Evolutionary conservation across 2,888 invertebrate species (phyloP).

Genomic region (Mesoligia furuncula): DNA sequence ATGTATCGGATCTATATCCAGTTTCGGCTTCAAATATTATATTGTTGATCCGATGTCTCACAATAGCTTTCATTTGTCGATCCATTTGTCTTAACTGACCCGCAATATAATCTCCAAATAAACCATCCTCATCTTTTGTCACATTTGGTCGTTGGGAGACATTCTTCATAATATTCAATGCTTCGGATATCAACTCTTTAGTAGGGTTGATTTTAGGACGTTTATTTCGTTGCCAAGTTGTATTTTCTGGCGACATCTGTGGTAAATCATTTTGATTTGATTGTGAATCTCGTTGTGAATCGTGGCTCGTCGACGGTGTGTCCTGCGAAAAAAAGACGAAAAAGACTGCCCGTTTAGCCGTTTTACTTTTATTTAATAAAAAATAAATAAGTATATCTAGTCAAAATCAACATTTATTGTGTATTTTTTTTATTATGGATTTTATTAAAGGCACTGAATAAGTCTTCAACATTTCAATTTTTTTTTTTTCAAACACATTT

Average conservation of each 20-base stretch:
- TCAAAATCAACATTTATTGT: conserved; percentile 43
- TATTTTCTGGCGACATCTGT: conserved; percentile 25
- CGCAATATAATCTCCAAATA: conserved; percentile 60
- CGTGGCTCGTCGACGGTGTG: conserved; percentile 23
- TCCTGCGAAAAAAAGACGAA: conserved; percentile 37
- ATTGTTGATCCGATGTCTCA: conserved; percentile 59
- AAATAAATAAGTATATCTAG: conserved; percentile 41
- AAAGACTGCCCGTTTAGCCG: conserved; percentile 26
- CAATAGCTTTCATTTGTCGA: conserved; percentile 45
- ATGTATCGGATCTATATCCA: conserved; percentile 47
- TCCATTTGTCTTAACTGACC: conserved; percentile 53
- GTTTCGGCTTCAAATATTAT: conserved; percentile 61
- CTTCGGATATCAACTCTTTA: conserved; percentile 51
- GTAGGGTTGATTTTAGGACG: conserved; percentile 53
- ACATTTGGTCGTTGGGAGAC: conserved; percentile 53
- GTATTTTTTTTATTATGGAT: conserved; percentile 38
- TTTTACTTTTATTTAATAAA: conserved; percentile 33
- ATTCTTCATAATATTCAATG: conserved; percentile 54
- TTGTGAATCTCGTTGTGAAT: conserved; percentile 43
- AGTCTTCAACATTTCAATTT: conserved; percentile 26
- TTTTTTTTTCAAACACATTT: conserved; percentile 19
- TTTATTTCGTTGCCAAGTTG: conserved; percentile 41
- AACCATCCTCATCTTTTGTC: conserved; percentile 55
- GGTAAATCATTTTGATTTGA: conserved; percentile 48
- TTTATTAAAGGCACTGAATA: conserved; percentile 32